A percentile compares a stretch with the other conserved stretches of the same genome.
phyloP scores from a whole-genome alignment of 1,140 invertebrate species.

The Medauroidea extradentata region DNA sequence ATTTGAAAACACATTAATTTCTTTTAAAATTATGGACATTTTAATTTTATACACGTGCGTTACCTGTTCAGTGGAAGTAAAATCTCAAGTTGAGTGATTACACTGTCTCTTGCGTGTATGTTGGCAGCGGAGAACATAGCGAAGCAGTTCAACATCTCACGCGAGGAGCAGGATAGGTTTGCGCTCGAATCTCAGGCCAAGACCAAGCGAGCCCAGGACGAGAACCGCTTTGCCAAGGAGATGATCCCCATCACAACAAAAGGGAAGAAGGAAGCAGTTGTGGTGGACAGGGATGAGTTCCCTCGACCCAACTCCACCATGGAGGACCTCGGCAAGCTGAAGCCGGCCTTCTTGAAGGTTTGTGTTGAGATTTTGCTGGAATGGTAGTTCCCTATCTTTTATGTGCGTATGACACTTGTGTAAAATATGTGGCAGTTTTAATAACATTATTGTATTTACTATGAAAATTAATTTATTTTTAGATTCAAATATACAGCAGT shows the following conservation, averaged over 20 bases:
- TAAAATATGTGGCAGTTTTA: slow-evolving; percentile 22
- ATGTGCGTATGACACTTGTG: neutral
- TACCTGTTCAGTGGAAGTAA: neutral
- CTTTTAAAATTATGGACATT: too few species aligned
- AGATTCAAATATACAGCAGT: too few species aligned
- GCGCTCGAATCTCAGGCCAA: slow-evolving; percentile 69
- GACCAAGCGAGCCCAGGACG: slow-evolving; percentile 57
- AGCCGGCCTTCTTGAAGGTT: slow-evolving; percentile 59
- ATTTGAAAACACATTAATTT: too few species aligned
- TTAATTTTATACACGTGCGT: neutral
- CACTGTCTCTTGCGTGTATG: neutral
- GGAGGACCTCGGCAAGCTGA: slow-evolving; percentile 56
- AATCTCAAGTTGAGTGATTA: neutral
- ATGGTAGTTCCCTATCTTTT: neutral
- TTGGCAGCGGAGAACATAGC: slow-evolving; percentile 72
- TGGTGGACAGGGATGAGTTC: slow-evolving; percentile 61
- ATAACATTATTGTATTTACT: too few species aligned
- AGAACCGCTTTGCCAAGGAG: slow-evolving; percentile 66
- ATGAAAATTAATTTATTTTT: too few species aligned
- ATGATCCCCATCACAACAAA: slow-evolving; percentile 58
- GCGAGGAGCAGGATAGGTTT: slow-evolving; percentile 72
- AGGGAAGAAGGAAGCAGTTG: slow-evolving; percentile 45
- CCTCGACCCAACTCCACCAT: slow-evolving; percentile 56
- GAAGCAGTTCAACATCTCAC: slow-evolving; percentile 60
- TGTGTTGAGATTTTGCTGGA: too few species aligned